A percentile compares a stretch with the other conserved stretches of the same genome.
Evolutionary conservation across 2,797 vertebrate species (phyloP).

Genomic region (Enteromius unitaeniatus): DNA sequence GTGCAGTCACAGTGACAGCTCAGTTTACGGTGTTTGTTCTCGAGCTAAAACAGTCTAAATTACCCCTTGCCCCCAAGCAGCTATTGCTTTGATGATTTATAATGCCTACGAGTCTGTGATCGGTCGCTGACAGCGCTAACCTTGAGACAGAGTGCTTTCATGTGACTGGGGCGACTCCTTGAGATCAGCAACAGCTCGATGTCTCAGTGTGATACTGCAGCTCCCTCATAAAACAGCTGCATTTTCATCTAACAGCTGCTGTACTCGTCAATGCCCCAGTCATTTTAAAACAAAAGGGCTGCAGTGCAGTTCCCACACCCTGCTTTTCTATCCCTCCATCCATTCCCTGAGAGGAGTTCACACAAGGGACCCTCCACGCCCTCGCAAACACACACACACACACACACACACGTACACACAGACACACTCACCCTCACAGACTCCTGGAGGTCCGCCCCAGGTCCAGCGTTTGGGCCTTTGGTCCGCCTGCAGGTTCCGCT

Average conservation of each 20-base stretch:
- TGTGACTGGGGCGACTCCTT: constrained; percentile 31
- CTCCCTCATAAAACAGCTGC: constrained; percentile 18
- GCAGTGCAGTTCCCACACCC: constrained; percentile 83
- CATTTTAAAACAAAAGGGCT: constrained; percentile 53
- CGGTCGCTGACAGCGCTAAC: constrained; percentile 45
- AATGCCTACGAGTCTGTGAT: constrained; percentile 26
- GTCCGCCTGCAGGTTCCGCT: constrained; percentile 84
- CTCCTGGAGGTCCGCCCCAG: constrained; percentile 84
- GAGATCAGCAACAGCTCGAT: constrained; percentile 38
- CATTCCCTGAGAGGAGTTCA: background rate
- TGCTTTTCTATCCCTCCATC: constrained; percentile 57
- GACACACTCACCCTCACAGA: constrained; percentile 78
- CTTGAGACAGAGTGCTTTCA: constrained; percentile 46
- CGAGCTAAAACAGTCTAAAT: constrained; percentile 29
- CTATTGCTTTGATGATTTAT: constrained; percentile 27
- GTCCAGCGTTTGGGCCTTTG: constrained; percentile 94
- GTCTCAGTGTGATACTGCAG: constrained; percentile 35
- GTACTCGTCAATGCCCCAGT: constrained; percentile 25
- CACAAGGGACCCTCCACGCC: constrained; percentile 29
- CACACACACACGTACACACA: background rate
- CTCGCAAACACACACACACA: constrained; percentile 67
- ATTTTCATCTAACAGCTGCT: constrained; percentile 20
- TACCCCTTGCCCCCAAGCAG: constrained; percentile 1
- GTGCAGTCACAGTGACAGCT: constrained; percentile 30
- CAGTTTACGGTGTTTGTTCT: constrained; percentile 51